Base-by-base conservation (phyloP, 1,140 invertebrate genomes). In the Anagrus nilaparvatae region DNA sequence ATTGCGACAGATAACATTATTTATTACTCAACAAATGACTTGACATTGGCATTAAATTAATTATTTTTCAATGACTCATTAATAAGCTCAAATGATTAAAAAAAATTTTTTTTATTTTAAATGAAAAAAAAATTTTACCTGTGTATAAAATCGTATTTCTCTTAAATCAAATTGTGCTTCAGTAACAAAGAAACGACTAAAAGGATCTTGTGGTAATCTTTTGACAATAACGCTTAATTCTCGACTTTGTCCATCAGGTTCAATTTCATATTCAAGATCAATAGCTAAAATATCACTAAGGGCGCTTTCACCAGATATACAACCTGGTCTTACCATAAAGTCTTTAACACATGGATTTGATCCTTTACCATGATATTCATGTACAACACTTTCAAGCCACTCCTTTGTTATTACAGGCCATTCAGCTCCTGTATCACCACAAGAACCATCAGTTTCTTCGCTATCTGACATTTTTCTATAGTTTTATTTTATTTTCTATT, bases 71-170 rank as follows among this genome's bases (percentile, higher is more conserved):
- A n/a, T n/a, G n/a, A n/a, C n/a, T n/a, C n/a, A n/a, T n/a, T n/a
- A n/a, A n/a, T n/a, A n/a, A n/a, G n/a, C n/a, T n/a, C n/a, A n/a
- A n/a, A n/a, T n/a, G n/a, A n/a, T n/a, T 51, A 36, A 28, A 30
- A 40, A 28, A 35, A 39, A 43, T 28, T 30, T 8, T n/a, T n/a
- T 30, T 14, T n/a, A 30, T 14, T n/a, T 30, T 30, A 13, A 7
- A 7, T 25, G 24, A 25, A 25, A 25, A 25, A n/a, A n/a, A n/a
- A n/a, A n/a, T 23, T 52, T 70, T 58, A 84, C 75, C 72, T 82
- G 74, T 0, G 82, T 87, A 58, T 87, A 87, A 64, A 87, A 87
- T 45, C 84, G 78, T 50, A 87, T 87, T 63, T 87, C 84, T 32
- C 84, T 69, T 2, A 84, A 73, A 62, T 87, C 82, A 55, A 87